Evolutionary conservation across 2,797 vertebrate genomes (phyloP), one percentile per base, ranked within the genome.

Genomic region (Chaetophractus vellerosus): DNA sequence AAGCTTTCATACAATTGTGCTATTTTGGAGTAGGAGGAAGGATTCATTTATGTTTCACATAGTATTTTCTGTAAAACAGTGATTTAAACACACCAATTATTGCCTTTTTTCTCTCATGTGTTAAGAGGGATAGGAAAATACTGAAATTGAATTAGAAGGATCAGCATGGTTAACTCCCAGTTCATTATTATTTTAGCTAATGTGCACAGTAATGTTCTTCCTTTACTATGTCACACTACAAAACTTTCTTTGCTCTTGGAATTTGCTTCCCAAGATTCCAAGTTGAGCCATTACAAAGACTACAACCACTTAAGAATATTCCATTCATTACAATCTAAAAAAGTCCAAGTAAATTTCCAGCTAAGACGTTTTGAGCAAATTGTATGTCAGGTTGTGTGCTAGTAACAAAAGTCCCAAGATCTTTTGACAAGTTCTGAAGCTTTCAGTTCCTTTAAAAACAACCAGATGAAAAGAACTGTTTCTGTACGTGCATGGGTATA

Each of bases 301-400:
- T 31, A 82, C 28, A 93, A 83, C 12, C 78, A 83, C 50, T 82
- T 96, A 68, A 59, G 38, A 91, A 93, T 93, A 90, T 93, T 90
- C 45, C 38, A 83, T 93, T 95, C 79, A 78, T 18, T 80, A 66
- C 2, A 61, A 92, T 84, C 45, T 38, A 88, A 63, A 50, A 63
- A 75, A 90, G 36, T 83, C 64, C 75, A 88, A 81, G 69, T 79
- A 83, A 94, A 93, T 93, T 94, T 96, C 96, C 26, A 93, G 57
- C 80, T 92, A 78, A 90, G 88, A 55, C 33, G 92, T 95, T 96
- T 91, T 88, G 90, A 96, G 28, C 48, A 96, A 95, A 94, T 71
- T 97, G 41, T 88, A 52, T 93, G 79, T 91, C 55, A 88, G 63
- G 12, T 86, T 95, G 96, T 95, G 4, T 90, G 50, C 18, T 88